Evolutionary conservation across 2,888 invertebrate species (phyloP).

Genomic region (Campoplex capitator): DNA sequence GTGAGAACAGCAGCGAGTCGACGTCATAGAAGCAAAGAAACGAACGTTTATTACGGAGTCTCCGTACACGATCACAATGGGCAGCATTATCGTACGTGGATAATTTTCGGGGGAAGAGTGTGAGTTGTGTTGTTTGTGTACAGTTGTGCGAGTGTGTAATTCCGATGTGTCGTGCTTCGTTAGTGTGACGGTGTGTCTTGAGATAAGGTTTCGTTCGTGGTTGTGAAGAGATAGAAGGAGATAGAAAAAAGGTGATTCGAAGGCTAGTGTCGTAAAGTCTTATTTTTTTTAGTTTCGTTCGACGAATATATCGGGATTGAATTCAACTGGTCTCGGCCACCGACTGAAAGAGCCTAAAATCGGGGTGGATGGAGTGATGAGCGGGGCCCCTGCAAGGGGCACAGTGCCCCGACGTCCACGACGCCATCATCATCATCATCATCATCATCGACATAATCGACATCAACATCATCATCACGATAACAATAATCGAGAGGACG

Average conservation of each 20-base stretch:
- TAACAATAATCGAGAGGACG: conserved; percentile 59
- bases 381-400: conserved; percentile 84
- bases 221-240: conserved; percentile 6
- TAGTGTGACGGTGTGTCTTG: not conserved
- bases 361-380: conserved; percentile 84
- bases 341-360: conserved; percentile 60
- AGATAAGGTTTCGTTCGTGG: conserved; percentile 16
- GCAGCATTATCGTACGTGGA: conserved; percentile 15
- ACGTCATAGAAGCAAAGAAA: not conserved
- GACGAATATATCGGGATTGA: conserved; percentile 39
- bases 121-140: conserved; percentile 6
- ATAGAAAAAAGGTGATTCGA: conserved; percentile 11
- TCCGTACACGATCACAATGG: conserved; percentile 6
- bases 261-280: not conserved
- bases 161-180: conserved; percentile 23
- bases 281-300: not conserved
- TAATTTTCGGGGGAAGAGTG: conserved; percentile 22
- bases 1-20: conserved; percentile 25
- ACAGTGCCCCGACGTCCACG: conserved; percentile 83
- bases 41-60: conserved; percentile 4
- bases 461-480: conserved; percentile 73
- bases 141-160: not conserved
- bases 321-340: conserved; percentile 43
- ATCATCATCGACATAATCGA: conserved; percentile 72
- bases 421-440: conserved; percentile 79